phyloP scores from a whole-genome alignment of 2,797 vertebrate genomes.

The Paramormyrops hopkinsi region DNA sequence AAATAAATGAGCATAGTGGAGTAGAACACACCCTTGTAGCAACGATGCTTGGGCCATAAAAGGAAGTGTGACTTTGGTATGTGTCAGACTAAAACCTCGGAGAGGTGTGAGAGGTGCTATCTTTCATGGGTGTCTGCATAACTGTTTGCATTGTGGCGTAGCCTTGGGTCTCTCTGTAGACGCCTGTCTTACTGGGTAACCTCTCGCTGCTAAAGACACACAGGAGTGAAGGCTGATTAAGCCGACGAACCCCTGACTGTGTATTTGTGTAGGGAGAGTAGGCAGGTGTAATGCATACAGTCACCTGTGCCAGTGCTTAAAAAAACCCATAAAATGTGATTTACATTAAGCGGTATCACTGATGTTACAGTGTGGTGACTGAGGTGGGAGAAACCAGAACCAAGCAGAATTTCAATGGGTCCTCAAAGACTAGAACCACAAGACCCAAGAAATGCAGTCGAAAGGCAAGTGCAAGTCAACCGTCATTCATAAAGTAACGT shows the following conservation, averaged over 20 bases:
- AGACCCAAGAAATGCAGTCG: not conserved
- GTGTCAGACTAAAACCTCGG: not conserved
- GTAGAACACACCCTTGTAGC: not conserved
- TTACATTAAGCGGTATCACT: not conserved
- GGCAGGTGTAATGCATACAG: not conserved
- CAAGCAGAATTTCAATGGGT: not conserved
- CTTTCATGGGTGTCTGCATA: not conserved
- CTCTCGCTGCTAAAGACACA: not conserved
- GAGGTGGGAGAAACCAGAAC: not conserved
- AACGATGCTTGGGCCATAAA: not conserved
- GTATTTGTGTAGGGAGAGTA: not conserved
- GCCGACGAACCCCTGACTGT: not conserved
- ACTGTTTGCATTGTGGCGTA: not conserved
- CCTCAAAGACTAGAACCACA: not conserved
- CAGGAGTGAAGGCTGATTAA: not conserved
- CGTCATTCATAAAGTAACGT: not conserved
- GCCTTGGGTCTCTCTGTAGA: not conserved
- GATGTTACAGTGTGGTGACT: not conserved
- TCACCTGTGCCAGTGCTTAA: not conserved
- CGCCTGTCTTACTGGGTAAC: not conserved
- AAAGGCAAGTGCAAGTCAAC: not conserved
- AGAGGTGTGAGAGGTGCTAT: not conserved
- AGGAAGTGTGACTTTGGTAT: not conserved
- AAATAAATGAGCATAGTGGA: not conserved
- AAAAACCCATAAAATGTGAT: not conserved